These are phyloP conservation scores for Mellilla xanthometata DNA, from an alignment of 2,888 invertebrate species.

Conservation along the genomic window DNA sequence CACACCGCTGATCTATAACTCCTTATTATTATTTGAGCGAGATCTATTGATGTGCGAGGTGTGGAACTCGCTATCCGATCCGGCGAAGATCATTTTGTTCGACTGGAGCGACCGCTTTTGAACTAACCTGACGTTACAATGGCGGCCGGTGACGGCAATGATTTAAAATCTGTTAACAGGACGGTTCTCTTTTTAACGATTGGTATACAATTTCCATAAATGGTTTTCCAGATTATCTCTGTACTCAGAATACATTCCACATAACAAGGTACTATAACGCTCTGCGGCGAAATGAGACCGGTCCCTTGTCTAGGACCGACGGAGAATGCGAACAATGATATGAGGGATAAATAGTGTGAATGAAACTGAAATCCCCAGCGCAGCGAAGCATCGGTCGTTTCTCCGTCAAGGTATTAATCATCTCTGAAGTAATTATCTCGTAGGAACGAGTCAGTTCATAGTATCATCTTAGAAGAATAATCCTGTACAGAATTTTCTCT, in stretches of 20 bases:
- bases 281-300: conserved; percentile 40
- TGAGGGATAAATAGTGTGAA: conserved; percentile 53
- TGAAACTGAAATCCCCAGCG: conserved; percentile 57
- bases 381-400: conserved; percentile 56
- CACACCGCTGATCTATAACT: conserved; percentile 78
- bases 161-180: conserved; percentile 83
- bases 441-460: conserved; percentile 40
- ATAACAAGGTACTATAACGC: conserved; percentile 66
- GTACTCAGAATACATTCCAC: conserved; percentile 61
- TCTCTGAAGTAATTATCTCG: conserved; percentile 63
- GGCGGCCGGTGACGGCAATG: conserved; percentile 77
- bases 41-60: conserved; percentile 80
- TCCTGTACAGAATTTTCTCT: conserved; percentile 4
- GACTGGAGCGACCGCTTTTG: conserved; percentile 78
- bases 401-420: conserved; percentile 50
- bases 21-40: conserved; percentile 82
- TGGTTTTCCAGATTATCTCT: conserved; percentile 74
- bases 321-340: conserved; percentile 49
- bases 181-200: conserved; percentile 81
- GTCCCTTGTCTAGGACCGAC: conserved; percentile 32
- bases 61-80: conserved; percentile 74
- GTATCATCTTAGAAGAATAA: background rate
- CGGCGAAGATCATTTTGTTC: conserved; percentile 79
- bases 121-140: conserved; percentile 82
- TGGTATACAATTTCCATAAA: conserved; percentile 82